Percentiles rank a stretch among this genome's conserved stretches.
Evolutionary conservation across 2,113 vertebrate species (phyloP).

Genomic region (Oxygymnocypris stewartii): DNA sequence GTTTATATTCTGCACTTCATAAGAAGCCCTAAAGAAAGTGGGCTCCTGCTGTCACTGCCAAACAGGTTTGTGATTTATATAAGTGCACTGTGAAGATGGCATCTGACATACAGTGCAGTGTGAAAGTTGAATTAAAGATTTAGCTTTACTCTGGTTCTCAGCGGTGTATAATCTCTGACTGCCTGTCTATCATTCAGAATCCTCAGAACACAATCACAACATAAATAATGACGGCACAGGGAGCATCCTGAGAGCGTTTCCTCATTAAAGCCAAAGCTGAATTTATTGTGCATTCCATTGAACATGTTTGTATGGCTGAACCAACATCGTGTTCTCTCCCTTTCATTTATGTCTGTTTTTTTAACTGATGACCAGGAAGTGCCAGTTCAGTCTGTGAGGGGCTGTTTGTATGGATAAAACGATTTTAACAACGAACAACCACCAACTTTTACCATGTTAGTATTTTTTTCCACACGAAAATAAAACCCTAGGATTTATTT

Average conservation of each 20-base stretch:
- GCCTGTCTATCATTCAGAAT: background rate
- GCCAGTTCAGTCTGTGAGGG: background rate
- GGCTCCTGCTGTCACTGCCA: background rate
- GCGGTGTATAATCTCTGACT: background rate
- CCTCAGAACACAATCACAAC: background rate
- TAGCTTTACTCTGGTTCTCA: background rate
- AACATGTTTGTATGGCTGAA: background rate
- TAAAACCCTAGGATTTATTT: background rate
- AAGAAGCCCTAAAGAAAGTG: too few species aligned
- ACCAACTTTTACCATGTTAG: background rate
- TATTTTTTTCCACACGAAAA: background rate
- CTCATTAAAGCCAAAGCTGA: background rate
- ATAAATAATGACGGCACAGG: background rate
- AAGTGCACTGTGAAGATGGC: background rate
- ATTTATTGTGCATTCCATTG: background rate
- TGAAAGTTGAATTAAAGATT: background rate
- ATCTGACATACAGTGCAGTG: slow-evolving; percentile 12
- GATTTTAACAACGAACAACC: background rate
- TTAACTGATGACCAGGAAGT: background rate
- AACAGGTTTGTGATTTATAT: background rate
- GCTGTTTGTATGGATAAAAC: background rate
- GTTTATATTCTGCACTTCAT: background rate
- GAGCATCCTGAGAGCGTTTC: background rate
- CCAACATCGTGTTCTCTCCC: background rate
- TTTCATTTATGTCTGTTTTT: background rate